Percentiles rank a stretch among this genome's conserved stretches.
Conservation (phyloP, 2,888 invertebrate genomes). For the Meghimatium bilineatum region DNA sequence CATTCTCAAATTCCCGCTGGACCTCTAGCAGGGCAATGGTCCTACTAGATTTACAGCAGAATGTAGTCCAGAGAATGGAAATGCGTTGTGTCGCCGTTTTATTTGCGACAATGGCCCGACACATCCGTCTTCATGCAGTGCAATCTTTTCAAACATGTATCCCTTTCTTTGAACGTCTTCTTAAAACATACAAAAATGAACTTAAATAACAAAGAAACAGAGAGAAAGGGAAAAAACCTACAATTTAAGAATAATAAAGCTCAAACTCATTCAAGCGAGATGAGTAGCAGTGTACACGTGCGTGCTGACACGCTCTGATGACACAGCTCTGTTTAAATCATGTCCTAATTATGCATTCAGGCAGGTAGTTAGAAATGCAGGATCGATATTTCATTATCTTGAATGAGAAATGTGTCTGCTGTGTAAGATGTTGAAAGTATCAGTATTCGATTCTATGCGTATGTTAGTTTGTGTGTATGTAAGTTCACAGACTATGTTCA, state of each 20-base stretch:
- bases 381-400: not conserved
- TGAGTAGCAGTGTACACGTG: not conserved
- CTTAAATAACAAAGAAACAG: too few relatives aligned
- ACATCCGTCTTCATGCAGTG: too few relatives aligned
- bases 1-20: too few relatives aligned
- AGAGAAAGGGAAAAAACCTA: too few relatives aligned
- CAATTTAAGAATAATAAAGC: not conserved
- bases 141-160: too few relatives aligned
- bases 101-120: too few relatives aligned
- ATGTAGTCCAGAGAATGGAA: too few relatives aligned
- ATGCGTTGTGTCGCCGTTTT: too few relatives aligned
- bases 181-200: too few relatives aligned
- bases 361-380: not conserved
- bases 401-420: not conserved
- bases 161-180: too few relatives aligned
- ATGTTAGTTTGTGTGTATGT: not conserved
- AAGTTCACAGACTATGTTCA: not conserved
- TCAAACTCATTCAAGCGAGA: not conserved
- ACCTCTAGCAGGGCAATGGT: too few relatives aligned
- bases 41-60: too few relatives aligned
- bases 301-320: not conserved
- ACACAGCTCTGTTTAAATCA: not conserved
- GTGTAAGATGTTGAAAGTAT: not conserved
- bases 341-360: not conserved
- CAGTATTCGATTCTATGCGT: not conserved